phyloP scores from a whole-genome alignment of 2,113 vertebrate genomes.

The Gymnarchus niloticus region DNA sequence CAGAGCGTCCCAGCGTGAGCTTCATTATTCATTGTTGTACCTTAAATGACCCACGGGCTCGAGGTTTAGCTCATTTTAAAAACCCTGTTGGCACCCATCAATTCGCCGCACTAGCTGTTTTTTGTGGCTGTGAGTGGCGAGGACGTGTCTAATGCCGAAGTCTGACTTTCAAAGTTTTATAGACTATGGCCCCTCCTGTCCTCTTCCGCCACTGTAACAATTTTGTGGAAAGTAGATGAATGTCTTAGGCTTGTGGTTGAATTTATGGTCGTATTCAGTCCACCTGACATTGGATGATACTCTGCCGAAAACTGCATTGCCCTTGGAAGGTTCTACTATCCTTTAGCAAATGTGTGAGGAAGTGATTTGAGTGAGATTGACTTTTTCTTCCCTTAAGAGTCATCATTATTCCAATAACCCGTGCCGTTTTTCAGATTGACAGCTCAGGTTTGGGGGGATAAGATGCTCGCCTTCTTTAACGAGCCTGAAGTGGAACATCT shows the following conservation, averaged over 20 bases:
- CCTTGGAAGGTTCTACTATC: conserved; percentile 12
- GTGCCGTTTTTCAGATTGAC: conserved; percentile 1
- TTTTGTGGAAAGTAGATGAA: conserved; percentile 15
- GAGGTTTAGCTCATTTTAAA: not conserved
- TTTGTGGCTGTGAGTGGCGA: not conserved
- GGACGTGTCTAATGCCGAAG: too few species aligned
- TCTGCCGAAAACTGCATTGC: conserved; percentile 1
- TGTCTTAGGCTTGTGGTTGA: conserved; percentile 4
- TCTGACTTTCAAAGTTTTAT: not conserved
- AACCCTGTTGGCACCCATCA: not conserved
- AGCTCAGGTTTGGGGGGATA: not conserved
- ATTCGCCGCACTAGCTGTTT: not conserved
- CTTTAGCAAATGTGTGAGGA: conserved; percentile 13
- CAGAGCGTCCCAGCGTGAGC: not conserved
- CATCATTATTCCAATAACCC: conserved; percentile 19
- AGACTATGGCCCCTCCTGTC: not conserved
- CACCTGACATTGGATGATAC: conserved; percentile 3
- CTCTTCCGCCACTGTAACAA: conserved; percentile 5
- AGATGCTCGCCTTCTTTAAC: not conserved
- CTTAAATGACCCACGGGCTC: not conserved
- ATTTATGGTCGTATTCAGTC: conserved; percentile 12
- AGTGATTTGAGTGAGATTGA: conserved; percentile 22
- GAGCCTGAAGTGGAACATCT: not conserved
- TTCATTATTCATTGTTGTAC: conserved; percentile 2
- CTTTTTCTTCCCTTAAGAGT: not conserved